Conservation (phyloP, 2,797 vertebrate species). For the Rhinophrynus dorsalis region DNA sequence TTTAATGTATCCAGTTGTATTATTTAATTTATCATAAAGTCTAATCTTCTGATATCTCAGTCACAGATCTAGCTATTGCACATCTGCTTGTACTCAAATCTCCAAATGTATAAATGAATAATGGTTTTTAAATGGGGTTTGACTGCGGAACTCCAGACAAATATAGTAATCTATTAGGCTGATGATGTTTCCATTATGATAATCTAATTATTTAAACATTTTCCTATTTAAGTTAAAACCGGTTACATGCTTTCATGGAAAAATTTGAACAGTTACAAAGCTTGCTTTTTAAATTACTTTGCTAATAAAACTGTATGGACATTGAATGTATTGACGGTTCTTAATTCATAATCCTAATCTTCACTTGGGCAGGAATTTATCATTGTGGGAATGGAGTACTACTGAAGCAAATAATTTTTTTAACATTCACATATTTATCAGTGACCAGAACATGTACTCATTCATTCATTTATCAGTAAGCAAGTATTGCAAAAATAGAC, state of each 20-base stretch:
- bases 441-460: no score
- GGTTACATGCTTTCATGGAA: background rate
- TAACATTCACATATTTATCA: no score
- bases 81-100: slow-evolving; percentile 3
- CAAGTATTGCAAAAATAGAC: no score
- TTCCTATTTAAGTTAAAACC: background rate
- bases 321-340: no score
- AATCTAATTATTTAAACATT: slow-evolving; percentile 15
- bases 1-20: background rate
- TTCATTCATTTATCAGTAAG: no score
- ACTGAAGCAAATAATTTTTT: no score
- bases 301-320: no score
- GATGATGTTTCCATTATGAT: slow-evolving; percentile 1
- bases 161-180: slow-evolving; percentile 15
- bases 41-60: slow-evolving; percentile 15
- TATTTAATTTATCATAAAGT: slow-evolving; percentile 4
- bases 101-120: slow-evolving; percentile 19
- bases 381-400: no score
- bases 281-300: no score
- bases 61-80: slow-evolving; percentile 3
- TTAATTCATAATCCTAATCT: no score
- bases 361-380: no score
- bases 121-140: slow-evolving; percentile 26
- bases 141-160: background rate
- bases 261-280: no score